Conservation (phyloP, 1,140 invertebrate species). For the Leucophenga varia region DNA sequence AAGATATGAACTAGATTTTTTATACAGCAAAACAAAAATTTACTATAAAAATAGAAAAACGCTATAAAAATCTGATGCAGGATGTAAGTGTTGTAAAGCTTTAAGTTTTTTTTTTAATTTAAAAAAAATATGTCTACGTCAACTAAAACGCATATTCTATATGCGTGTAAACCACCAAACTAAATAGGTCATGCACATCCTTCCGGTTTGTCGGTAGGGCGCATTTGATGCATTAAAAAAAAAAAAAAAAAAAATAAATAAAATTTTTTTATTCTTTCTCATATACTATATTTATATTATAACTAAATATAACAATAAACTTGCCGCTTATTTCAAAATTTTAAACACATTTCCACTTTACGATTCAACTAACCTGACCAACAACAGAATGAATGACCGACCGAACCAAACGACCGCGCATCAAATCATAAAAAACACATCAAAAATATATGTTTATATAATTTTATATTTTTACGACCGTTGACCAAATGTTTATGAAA, state of each 20-base stretch:
- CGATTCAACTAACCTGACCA: slow-evolving; percentile 21
- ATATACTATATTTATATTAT: too few relatives aligned
- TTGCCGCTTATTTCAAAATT: too few relatives aligned
- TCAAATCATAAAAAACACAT: too few relatives aligned
- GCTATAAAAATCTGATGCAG: slow-evolving; percentile 58
- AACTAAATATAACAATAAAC: too few relatives aligned
- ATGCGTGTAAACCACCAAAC: background rate
- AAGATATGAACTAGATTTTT: slow-evolving; percentile 33
- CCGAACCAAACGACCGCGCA: too few relatives aligned
- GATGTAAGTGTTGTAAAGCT: slow-evolving; percentile 38
- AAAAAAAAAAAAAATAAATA: background rate
- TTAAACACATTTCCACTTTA: too few relatives aligned
- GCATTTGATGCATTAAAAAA: too few relatives aligned
- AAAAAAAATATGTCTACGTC: slow-evolving; percentile 7
- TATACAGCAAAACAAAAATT: slow-evolving; percentile 44
- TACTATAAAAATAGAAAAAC: slow-evolving; percentile 48
- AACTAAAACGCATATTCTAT: background rate
- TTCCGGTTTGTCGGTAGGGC: background rate
- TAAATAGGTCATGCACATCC: slow-evolving; percentile 1
- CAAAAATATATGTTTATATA: slow-evolving; percentile 22
- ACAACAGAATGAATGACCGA: slow-evolving; percentile 42
- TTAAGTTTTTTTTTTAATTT: background rate
- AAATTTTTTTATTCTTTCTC: background rate
- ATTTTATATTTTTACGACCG: too few relatives aligned
- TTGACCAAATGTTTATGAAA: too few relatives aligned